Conservation (phyloP, 2,113 vertebrate species). For the Pseudolaguvia tuberculata region DNA sequence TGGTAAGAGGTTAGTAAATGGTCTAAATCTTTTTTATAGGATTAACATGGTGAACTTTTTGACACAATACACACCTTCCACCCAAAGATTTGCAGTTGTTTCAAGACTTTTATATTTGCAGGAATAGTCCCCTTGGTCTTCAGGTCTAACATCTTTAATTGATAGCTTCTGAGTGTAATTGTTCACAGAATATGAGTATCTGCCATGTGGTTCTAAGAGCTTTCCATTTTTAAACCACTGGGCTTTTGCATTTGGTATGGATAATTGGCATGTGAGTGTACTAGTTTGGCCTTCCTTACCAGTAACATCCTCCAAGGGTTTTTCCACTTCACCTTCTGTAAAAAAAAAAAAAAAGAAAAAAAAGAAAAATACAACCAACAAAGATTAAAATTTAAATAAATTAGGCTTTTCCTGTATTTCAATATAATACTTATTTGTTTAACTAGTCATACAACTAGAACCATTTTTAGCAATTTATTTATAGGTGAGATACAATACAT, state of each 20-base stretch:
- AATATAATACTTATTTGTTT: not conserved
- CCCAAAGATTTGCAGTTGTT: constrained; percentile 83
- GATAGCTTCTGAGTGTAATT: constrained; percentile 89
- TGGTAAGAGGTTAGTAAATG: constrained; percentile 68
- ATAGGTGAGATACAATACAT: constrained; percentile 56
- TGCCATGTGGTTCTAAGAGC: constrained; percentile 80
- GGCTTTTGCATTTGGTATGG: constrained; percentile 84
- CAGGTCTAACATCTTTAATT: constrained; percentile 82
- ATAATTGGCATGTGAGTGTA: constrained; percentile 87
- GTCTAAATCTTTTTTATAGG: constrained; percentile 13
- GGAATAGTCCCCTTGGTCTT: constrained; percentile 86
- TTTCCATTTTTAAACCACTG: constrained; percentile 90
- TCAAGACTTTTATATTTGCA: constrained; percentile 83
- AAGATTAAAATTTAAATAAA: not conserved
- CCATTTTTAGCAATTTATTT: no score
- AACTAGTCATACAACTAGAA: not conserved
- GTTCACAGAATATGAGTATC: constrained; percentile 80
- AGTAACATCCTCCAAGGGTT: constrained; percentile 82
- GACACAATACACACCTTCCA: constrained; percentile 82
- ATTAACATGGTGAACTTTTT: constrained; percentile 22
- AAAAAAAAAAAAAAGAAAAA: no score
- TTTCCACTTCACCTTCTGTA: constrained; percentile 83
- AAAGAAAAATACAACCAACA: constrained; percentile 40
- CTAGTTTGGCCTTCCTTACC: constrained; percentile 89
- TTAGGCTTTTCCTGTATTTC: not conserved